Conservation (phyloP, 1,140 invertebrate species). For the Bombus difficillimus region DNA sequence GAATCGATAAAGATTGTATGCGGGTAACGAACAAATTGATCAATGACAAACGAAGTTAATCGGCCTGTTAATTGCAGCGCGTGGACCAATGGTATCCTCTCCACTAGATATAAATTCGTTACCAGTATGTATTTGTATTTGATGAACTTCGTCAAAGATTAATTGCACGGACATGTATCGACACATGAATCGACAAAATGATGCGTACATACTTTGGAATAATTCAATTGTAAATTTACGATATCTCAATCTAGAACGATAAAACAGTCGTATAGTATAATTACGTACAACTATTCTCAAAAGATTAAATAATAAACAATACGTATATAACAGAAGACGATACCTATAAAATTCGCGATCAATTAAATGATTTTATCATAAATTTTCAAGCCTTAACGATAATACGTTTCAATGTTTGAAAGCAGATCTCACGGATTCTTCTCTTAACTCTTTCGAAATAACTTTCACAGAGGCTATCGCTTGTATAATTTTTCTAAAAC, state of each 20-base stretch:
- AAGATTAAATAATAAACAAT: too few relatives aligned
- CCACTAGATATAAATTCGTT: neutral
- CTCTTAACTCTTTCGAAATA: neutral
- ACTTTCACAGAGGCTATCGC: neutral
- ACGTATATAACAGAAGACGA: too few relatives aligned
- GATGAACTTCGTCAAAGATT: neutral
- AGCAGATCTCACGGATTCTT: neutral
- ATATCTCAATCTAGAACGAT: neutral
- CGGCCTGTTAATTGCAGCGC: neutral
- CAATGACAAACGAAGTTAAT: slow-evolving; percentile 19
- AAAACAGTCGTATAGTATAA: neutral
- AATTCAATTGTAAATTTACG: neutral
- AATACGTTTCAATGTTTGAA: neutral
- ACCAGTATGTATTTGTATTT: neutral
- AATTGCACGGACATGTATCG: neutral
- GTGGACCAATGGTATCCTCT: neutral
- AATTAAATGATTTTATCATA: too few relatives aligned
- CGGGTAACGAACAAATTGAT: neutral
- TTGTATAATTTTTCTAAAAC: neutral
- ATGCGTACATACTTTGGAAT: neutral
- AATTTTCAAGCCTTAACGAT: too few relatives aligned
- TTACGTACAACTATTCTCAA: too few relatives aligned
- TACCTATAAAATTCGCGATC: neutral
- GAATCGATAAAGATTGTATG: neutral
- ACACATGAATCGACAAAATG: neutral